Evolutionary conservation across 2,797 vertebrate species (phyloP), one percentile per base, ranked within the genome.

Genomic region (Bryconaethiops microstoma): DNA sequence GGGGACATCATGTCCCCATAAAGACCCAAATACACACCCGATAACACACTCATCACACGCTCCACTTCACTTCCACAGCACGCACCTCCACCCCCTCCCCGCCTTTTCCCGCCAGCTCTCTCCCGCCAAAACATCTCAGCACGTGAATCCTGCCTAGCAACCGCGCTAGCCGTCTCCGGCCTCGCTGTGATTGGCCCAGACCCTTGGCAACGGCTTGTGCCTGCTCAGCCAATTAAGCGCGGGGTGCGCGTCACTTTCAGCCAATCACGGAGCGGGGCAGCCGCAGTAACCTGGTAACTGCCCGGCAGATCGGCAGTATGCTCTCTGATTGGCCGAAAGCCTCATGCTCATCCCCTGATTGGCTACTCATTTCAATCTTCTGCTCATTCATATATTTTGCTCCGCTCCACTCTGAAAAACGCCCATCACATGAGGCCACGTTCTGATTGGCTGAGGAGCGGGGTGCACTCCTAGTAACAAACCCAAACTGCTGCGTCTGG

Each of bases 271-370:
- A 88, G 65, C 76, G 83, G 87, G 92, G 93, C 92, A 94, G 91
- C 91, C 92, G 91, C 92, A 90, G 89, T 92, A 93, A 94, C 95
- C 94, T 94, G 94, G 95, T 94, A 95, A 95, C 95, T 94, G 93
- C 91, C 92, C 90, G 89, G 86, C 60, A 77, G 76, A 83, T 75
- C 82, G 74, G 62, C 17, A 69, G 54, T 19, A 17, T 21, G 5
- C 2, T 12, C 77, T 73, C 77, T 50, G 86, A 94, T 94, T 95
- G 92, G 94, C 79, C 79, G 4, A 55, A 35, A 4, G 19, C 63
- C 78, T 81, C 50, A 45, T 48, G 45, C 85, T 91, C 87, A 17
- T 62, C 39, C 75, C 69, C 74, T 85, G 13, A 85, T 85, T 86
- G 76, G 84, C 74, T 57, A 19, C 79, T 83, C 78, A 82, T 86